Percentiles rank a stretch among this genome's conserved stretches.
These are phyloP conservation scores for Neodiprion lecontei DNA, from an alignment of 1,140 invertebrate species.

Conservation along the genomic window DNA sequence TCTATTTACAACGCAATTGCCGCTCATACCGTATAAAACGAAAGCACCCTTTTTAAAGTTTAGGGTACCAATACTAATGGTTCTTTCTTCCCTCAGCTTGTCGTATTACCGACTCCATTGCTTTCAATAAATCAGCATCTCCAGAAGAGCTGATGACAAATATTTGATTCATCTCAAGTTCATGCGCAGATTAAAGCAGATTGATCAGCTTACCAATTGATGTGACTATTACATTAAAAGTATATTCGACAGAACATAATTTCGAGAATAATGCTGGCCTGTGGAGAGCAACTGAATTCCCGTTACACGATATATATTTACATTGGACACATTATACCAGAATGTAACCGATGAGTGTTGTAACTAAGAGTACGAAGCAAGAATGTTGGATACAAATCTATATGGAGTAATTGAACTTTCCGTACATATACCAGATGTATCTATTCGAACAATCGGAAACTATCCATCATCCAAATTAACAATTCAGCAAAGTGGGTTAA, in stretches of 20 bases:
- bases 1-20: too few species aligned
- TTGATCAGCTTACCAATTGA: too few species aligned
- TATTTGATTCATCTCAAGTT: too few species aligned
- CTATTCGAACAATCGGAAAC: not conserved
- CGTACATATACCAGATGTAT: not conserved
- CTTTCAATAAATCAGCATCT: too few species aligned
- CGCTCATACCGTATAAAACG: too few species aligned
- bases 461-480: not conserved
- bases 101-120: too few species aligned
- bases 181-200: too few species aligned
- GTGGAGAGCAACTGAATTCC: slow-evolving; percentile 33
- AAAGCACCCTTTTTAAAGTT: too few species aligned
- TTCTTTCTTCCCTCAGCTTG: too few species aligned
- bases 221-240: not conserved
- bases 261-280: too few species aligned
- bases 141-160: too few species aligned
- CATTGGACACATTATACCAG: slow-evolving; percentile 55
- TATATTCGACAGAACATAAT: not conserved
- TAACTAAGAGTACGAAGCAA: slow-evolving; percentile 13
- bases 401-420: not conserved
- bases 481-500: not conserved
- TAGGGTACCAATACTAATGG: too few species aligned
- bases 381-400: slow-evolving; percentile 8
- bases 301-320: slow-evolving; percentile 53
- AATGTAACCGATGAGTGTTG: slow-evolving; percentile 44